A percentile compares a stretch with the other conserved stretches of the same genome.
These are phyloP conservation scores for Nerophis lumbriciformis DNA, from an alignment of 2,113 vertebrate genomes.

Conservation along the genomic window DNA sequence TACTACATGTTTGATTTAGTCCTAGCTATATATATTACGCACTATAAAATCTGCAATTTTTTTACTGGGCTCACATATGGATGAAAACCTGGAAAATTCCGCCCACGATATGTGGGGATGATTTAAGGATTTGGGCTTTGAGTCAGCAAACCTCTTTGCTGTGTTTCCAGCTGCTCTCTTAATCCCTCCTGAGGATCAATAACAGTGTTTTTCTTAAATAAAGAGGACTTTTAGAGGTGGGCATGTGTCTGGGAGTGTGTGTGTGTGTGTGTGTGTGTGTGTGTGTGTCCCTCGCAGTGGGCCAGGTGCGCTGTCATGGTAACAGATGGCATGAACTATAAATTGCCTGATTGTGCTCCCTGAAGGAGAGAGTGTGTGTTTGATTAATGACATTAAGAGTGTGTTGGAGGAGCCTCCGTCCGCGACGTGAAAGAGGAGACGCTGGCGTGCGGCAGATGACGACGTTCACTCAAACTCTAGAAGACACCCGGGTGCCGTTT, in stretches of 20 bases:
- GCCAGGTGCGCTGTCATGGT: conserved; percentile 55
- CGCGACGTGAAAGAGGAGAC: conserved; percentile 44
- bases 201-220: conserved; percentile 4
- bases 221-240: conserved; percentile 1
- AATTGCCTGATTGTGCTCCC: conserved; percentile 56
- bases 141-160: neutral
- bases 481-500: neutral
- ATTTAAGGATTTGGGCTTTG: neutral
- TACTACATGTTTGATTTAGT: too few relatives aligned
- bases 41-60: too few relatives aligned
- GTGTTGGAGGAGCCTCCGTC: conserved; percentile 40
- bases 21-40: too few relatives aligned
- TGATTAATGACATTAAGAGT: conserved; percentile 57
- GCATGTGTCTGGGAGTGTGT: neutral
- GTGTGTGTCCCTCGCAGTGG: conserved; percentile 17
- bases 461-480: conserved; percentile 15
- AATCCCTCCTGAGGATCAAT: conserved; percentile 10
- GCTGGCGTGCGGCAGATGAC: conserved; percentile 18
- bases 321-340: conserved; percentile 62
- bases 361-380: conserved; percentile 45
- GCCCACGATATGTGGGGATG: neutral
- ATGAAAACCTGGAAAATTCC: neutral
- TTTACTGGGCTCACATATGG: too few relatives aligned
- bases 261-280: conserved; percentile 14
- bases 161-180: neutral